Evolutionary conservation across 30 jellyfish, hydroid and myxozoan genomes (phyloP), one percentile per base, ranked within the genome.

Genomic region (Cassiopea xamachana): DNA sequence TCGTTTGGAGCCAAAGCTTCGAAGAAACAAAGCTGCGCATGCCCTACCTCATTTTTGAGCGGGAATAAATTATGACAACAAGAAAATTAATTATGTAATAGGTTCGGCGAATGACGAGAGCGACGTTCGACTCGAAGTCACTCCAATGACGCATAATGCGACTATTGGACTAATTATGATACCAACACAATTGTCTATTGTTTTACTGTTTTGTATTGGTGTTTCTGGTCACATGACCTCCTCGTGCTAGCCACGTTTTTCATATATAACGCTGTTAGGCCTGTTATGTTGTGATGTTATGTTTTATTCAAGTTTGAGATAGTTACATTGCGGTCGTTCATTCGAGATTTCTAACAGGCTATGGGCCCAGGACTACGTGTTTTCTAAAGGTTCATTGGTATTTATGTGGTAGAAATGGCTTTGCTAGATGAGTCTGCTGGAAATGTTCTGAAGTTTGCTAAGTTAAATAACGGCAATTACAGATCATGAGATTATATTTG

Each of bases 281-380:
- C 64, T 55, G 64, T 55, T 55, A 55, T 55, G 64, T 0, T 55
- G 0, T 55, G 12, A 55, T 55, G 64, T 55, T 55, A 0, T 55
- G 64, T 0, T 55, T 55, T 55, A 55, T 55, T 55, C 64, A 0
- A 55, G 64, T 3, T 55, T 55, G 64, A 55, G 64, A 55, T 55
- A 55, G 0, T 55, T 55, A 55, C 64, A 55, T 55, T 55, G 64
- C 64, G 0, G 0, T 55, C 0, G 64, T 55, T 55, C 64, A 55
- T 55, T 55, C 64, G 0, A 55, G 64, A 55, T 55, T 64, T 64
- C 74, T 64, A 64, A 64, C 0, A 64, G 88, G 62, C 0, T 81
- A 61, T 81, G 89, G 89, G 89, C 89, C 80, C 89, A 81, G 89
- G 61, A 69, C 61, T 2, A 64, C 70, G 50, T 17, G 69, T 48